Conservation (phyloP, 2,113 vertebrate species). For the Climacteris rufus region DNA sequence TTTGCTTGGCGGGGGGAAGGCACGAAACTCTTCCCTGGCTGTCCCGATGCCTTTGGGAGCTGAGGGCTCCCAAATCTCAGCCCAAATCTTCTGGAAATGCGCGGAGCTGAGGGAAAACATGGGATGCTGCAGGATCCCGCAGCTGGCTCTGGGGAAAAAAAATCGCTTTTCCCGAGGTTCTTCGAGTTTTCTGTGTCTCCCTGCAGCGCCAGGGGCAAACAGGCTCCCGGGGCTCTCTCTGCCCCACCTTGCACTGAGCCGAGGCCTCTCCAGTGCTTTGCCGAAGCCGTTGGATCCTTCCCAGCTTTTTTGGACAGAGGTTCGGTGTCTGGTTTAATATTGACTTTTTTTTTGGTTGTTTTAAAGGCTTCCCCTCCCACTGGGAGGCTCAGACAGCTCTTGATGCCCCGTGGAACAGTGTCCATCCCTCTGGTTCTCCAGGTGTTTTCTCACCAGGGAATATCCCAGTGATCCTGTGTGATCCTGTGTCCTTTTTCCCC, state of each 20-base stretch:
- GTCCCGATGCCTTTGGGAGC: neutral
- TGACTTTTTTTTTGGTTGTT: neutral
- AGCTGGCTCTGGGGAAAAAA: neutral
- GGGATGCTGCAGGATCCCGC: neutral
- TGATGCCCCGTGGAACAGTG: neutral
- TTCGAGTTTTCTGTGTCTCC: fast-evolving
- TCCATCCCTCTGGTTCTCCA: neutral
- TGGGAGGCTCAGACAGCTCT: neutral
- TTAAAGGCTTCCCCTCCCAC: neutral
- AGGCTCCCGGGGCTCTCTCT: too few species aligned
- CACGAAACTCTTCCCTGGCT: neutral
- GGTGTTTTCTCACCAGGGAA: neutral
- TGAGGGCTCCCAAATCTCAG: neutral
- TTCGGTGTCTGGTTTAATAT: neutral
- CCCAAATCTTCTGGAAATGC: neutral
- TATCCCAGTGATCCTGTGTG: neutral
- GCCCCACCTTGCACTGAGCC: neutral
- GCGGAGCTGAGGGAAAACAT: neutral
- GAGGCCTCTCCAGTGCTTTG: neutral
- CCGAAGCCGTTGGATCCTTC: fast-evolving
- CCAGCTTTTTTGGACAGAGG: fast-evolving
- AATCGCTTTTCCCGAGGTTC: neutral
- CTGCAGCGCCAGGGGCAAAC: too few species aligned
- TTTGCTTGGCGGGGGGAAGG: neutral
- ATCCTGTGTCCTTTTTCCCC: neutral